Conservation (phyloP, 2,888 invertebrate genomes). For the Teleiodes luculella region DNA sequence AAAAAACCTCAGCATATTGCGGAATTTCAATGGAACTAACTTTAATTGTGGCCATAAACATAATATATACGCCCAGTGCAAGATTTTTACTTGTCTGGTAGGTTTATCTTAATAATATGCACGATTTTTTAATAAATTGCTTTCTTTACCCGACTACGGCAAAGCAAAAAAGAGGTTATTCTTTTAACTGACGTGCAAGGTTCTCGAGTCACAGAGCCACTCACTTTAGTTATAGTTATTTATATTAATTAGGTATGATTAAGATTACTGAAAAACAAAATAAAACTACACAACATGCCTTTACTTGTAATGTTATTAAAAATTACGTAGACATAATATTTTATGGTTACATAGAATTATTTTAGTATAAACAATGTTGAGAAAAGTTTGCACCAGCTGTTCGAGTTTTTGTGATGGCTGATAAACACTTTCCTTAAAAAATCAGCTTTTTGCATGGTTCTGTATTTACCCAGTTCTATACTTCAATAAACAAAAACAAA, state of each 20-base stretch:
- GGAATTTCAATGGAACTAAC: too few relatives aligned
- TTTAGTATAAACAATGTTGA: slow-evolving; percentile 73
- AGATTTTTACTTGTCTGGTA: too few relatives aligned
- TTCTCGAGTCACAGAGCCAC: too few relatives aligned
- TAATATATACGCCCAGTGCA: too few relatives aligned
- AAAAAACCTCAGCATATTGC: too few relatives aligned
- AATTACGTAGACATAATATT: slow-evolving; percentile 77
- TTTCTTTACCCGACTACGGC: too few relatives aligned
- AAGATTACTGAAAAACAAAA: not conserved
- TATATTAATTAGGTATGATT: not conserved
- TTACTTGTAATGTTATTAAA: slow-evolving; percentile 69
- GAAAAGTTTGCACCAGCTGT: slow-evolving; percentile 62
- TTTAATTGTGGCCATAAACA: too few relatives aligned
- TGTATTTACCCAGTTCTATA: slow-evolving; percentile 44
- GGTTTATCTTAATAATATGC: too few relatives aligned
- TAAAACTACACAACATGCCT: slow-evolving; percentile 38
- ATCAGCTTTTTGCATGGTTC: slow-evolving; percentile 47
- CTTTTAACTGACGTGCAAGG: too few relatives aligned
- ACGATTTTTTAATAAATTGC: too few relatives aligned
- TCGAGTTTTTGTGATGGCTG: slow-evolving; percentile 50
- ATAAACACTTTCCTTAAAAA: slow-evolving; percentile 59
- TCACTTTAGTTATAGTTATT: too few relatives aligned
- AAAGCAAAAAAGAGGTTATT: too few relatives aligned
- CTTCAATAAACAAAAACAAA: slow-evolving; percentile 52
- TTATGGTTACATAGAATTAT: slow-evolving; percentile 75